phyloP scores from a whole-genome alignment of 2,113 vertebrate species.

The Gambusia affinis region DNA sequence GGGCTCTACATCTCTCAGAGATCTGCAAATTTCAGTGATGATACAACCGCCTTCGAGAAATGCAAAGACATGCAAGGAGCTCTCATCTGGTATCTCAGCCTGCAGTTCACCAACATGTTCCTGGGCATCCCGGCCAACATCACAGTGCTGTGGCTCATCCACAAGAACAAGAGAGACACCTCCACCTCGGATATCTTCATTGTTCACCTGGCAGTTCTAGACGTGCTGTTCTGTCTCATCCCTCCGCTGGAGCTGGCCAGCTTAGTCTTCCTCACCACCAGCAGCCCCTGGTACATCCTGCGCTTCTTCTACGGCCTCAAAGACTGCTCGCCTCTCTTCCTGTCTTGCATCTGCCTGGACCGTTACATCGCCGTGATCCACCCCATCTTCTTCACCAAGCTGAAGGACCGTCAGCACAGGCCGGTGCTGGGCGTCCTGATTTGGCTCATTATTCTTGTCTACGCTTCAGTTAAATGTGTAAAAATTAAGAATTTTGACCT shows the following conservation, averaged over 20 bases:
- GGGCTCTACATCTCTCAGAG: conserved; percentile 49
- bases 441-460: conserved; percentile 75
- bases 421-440: conserved; percentile 41
- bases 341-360: conserved; percentile 82
- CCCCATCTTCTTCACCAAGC: conserved; percentile 76
- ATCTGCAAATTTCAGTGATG: conserved; percentile 43
- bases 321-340: conserved; percentile 77
- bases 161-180: conserved; percentile 72
- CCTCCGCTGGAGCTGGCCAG: conserved; percentile 74
- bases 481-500: conserved; percentile 66
- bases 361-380: conserved; percentile 80
- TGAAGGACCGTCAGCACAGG: conserved; percentile 73
- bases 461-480: conserved; percentile 63
- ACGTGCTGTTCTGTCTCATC: conserved; percentile 76
- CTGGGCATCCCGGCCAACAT: conserved; percentile 80
- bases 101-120: conserved; percentile 82
- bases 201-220: conserved; percentile 73
- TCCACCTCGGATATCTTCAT: conserved; percentile 81
- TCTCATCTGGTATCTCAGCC: conserved; percentile 75
- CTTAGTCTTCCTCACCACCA: conserved; percentile 66
- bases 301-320: conserved; percentile 80
- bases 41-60: conserved; percentile 52
- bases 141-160: conserved; percentile 79
- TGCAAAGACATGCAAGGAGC: conserved; percentile 68
- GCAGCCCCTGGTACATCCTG: conserved; percentile 71